Base-by-base conservation (phyloP, 2,888 invertebrate genomes). In the Torymus auratus region DNA sequence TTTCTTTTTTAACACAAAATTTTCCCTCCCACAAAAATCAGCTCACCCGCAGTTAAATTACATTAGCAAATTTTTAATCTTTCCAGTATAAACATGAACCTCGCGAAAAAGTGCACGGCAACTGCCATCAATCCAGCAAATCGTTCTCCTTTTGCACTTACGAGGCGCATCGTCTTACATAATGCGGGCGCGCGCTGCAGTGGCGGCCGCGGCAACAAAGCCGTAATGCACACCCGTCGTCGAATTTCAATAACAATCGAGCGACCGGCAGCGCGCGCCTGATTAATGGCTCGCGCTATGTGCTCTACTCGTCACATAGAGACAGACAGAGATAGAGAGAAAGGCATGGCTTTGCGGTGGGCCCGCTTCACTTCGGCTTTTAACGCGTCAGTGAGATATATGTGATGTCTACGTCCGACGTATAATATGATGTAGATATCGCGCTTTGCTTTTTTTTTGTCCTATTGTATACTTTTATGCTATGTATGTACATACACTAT, bases 211-310 rank as follows among this genome's bases (percentile, higher is more conserved):
- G 41, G 41, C 41, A 41, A 50, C n/a, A 56, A 20, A 20, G 60
- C 50, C 15, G 58, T 53, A 62, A 56, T 68, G 14, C 67, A 20
- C 14, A 56, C 41, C 41, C 41, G 41, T 20, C 71, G 58, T 23
- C 55, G 62, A 65, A 80, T 72, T 76, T 76, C 80, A 75, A 76
- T 72, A 72, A 67, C 67, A 80, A 80, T 75, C 60, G 80, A 28
- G 50, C 20, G 7, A 41, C 41, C 41, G 41, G 7, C 41, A 5
- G 7, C 60, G 15, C 5, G 14, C 2, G 50, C 17, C 61, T 68
- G 76, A 75, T 72, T 61, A 70, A 74, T 70, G 61, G 11, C 61
- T 12, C 52, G 58, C 15, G 67, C 68, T 20, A 65, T 53, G 64
- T 55, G 20, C 53, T 11, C 56, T 62, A 41, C 7, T 41, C 41